Base-by-base conservation (phyloP, 2,888 invertebrate species). In the Lithodes maja region DNA sequence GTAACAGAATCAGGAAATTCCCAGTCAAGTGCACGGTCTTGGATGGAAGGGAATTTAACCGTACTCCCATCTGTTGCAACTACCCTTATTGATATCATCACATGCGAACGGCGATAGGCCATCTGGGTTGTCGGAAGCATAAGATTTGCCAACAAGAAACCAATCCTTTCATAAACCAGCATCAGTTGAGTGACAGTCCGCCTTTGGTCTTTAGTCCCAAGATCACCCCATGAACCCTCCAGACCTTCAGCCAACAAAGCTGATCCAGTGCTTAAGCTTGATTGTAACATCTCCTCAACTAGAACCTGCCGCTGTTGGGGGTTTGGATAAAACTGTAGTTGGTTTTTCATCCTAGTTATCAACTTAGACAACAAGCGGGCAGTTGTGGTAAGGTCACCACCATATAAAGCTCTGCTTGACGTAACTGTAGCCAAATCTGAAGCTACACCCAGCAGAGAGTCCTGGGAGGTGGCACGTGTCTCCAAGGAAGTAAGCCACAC, bases 301-400 rank as follows among this genome's bases (percentile, higher is more conserved):
- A 97, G 96, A 0, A 96, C 97, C 93, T 98, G 97, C 33, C 97
- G 95, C 92, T 97, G 97, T 9, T 96, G 94, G 0, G 96, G 95
- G 94, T 97, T 97, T 0, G 91, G 96, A 93, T 97, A 96, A 2
- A 97, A 96, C 93, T 96, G 96, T 75, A 97, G 96, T 92, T 97
- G 96, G 93, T 96, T 95, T 0, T 96, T 95, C 97, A 98, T 97
- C 92, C 97, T 95, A 92, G 96, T 96, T 0, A 97, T 97, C 94
- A 98, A 96, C 91, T 96, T 97, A 94, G 97, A 96, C 93, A 98
- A 97, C 87, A 98, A 97, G 93, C 96, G 97, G 0, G 97, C 97
- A 0, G 97, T 97, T 55, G 97, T 97, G 95, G 97, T 96, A 96
- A 98, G 97, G 93, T 98, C 98, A 0, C 98, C 98, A 1, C 98